phyloP scores from a whole-genome alignment of 2,113 vertebrate genomes.

The Egretta garzetta region DNA sequence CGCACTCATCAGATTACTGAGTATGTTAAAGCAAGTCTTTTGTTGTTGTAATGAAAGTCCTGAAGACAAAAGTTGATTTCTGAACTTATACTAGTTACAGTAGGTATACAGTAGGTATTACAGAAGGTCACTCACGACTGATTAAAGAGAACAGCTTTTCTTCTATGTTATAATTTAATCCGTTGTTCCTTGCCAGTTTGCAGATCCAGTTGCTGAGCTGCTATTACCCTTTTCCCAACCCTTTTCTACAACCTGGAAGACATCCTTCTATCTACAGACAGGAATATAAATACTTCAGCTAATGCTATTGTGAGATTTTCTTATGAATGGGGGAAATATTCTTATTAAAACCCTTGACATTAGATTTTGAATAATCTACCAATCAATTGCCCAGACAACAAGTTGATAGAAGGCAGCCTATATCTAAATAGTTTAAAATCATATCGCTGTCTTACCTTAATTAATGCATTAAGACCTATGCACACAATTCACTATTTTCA shows the following conservation, averaged over 20 bases:
- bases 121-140: not conserved
- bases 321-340: not conserved
- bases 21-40: not conserved
- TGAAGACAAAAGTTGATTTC: not conserved
- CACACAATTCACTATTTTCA: not conserved
- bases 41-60: not conserved
- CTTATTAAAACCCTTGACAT: not conserved
- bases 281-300: not conserved
- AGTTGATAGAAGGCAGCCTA: not conserved
- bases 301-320: not conserved
- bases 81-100: not conserved
- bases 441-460: not conserved
- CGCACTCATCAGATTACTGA: too few relatives aligned
- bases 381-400: not conserved
- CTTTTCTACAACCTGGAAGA: not conserved
- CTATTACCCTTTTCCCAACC: not conserved
- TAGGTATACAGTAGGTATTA: not conserved
- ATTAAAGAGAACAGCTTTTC: not conserved
- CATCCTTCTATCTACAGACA: not conserved
- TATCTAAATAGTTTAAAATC: not conserved
- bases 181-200: not conserved
- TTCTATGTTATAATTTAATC: not conserved
- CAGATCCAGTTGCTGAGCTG: not conserved
- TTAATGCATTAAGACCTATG: not conserved
- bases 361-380: not conserved